phyloP scores from a whole-genome alignment of 2,888 invertebrate species.

The Plebejus argus region DNA sequence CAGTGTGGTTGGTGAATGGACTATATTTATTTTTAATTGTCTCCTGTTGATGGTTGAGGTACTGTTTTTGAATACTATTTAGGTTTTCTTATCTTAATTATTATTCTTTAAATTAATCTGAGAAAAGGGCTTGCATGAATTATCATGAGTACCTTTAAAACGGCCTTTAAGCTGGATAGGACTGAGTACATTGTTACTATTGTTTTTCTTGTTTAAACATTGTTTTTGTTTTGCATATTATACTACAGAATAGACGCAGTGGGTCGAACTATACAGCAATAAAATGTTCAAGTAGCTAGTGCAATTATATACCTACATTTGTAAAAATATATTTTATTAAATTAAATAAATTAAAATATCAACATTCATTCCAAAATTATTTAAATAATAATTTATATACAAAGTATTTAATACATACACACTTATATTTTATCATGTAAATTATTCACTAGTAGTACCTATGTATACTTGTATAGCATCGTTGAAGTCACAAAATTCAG shows the following conservation, averaged over 20 bases:
- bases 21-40: constrained; percentile 10
- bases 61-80: background rate
- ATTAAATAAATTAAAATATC: constrained; percentile 26
- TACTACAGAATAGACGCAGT: background rate
- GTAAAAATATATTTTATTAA: constrained; percentile 25
- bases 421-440: constrained; percentile 8
- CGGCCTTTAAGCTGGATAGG: background rate
- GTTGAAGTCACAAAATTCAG: constrained; percentile 5
- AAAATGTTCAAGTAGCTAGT: constrained; percentile 24
- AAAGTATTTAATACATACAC: constrained; percentile 25
- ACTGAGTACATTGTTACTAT: background rate
- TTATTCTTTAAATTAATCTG: background rate
- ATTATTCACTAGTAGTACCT: constrained; percentile 18
- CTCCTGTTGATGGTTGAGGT: constrained; percentile 10
- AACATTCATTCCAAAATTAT: constrained; percentile 27
- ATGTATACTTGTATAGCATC: background rate
- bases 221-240: constrained; percentile 8
- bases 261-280: constrained; percentile 19
- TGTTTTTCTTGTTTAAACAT: constrained; percentile 4
- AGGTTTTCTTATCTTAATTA: background rate
- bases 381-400: constrained; percentile 29
- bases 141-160: background rate
- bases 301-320: constrained; percentile 26
- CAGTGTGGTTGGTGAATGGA: background rate
- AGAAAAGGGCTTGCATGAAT: background rate